phyloP scores from a whole-genome alignment of 2,797 vertebrate species.

The Botia almorhae region DNA sequence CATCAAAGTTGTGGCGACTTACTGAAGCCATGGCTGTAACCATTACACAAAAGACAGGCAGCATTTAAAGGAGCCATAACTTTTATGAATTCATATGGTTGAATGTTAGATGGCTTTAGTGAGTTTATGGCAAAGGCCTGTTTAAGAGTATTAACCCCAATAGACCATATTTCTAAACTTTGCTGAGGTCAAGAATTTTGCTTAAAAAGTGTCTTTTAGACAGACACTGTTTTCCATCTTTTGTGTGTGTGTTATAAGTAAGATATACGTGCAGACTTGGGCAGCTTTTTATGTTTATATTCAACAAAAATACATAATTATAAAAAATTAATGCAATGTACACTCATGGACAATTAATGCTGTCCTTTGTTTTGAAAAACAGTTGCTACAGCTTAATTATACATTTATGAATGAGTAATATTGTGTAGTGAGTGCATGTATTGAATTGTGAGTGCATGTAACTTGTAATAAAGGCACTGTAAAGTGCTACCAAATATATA shows the following conservation, averaged over 20 bases:
- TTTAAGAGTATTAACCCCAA: slow-evolving; percentile 27
- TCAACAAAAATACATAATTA: no score
- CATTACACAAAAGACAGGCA: slow-evolving; percentile 56
- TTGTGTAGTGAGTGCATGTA: no score
- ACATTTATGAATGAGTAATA: no score
- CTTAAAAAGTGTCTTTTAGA: slow-evolving; percentile 11
- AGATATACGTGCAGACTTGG: no score
- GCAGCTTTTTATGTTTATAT: no score
- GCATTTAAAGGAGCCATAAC: slow-evolving; percentile 57
- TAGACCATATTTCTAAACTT: slow-evolving; percentile 9
- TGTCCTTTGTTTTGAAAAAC: no score
- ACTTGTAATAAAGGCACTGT: no score
- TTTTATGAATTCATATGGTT: neutral
- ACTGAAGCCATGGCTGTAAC: slow-evolving; percentile 62
- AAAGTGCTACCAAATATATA: no score
- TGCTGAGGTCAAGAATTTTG: neutral
- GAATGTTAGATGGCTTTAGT: slow-evolving; percentile 2
- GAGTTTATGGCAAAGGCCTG: slow-evolving; percentile 1
- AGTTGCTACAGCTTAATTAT: no score
- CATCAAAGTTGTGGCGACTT: slow-evolving; percentile 71
- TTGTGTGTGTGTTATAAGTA: neutral
- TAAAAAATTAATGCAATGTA: no score
- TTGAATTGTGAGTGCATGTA: no score
- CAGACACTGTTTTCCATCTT: neutral
- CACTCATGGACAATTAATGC: neutral